Base-by-base conservation (phyloP, 1,140 invertebrate species). In the Globodera ellingtonae region DNA sequence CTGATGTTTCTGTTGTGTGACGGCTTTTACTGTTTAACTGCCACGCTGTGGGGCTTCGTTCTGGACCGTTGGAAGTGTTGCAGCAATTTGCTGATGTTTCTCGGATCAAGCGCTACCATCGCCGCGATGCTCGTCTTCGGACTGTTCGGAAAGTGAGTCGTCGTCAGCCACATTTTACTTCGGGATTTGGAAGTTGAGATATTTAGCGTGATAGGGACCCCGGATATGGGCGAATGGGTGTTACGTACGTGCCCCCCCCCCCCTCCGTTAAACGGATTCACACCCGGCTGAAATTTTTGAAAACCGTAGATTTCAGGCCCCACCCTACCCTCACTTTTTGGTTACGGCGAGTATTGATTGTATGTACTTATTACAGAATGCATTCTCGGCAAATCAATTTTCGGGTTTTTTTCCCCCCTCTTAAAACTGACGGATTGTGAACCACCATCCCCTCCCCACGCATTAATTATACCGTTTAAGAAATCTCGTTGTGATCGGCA, bases 1-100 rank as follows among this genome's bases (percentile, higher is more conserved):
- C 87, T 95, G 15, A 88, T 89, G 86, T 96, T 96, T 89, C 92
- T 96, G 15, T 93, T 95, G 66, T 95, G 94, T 86, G 94, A 94
- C 5, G 94, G 93, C 0, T 92, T 93, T 15, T 96, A 95, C 89
- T 77, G 75, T 1, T 67, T 94, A 0, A 93, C 93, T 0, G 94
- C 94, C 0, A 94, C 94, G 0, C 90, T 91, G 15, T 95, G 93
- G 93, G 94, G 94, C 44, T 56, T 87, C 15, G n/a, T 88, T 10
- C 74, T 88, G 66, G 87, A 88, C 77, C 79, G 78, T n/a, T 86
- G 81, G 83, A 59, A 87, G 70, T 87, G 85, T 47, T 87, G 85
- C 52, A 79, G 67, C 56, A 87, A 85, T 72, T 47, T 72, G 13
- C 75, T 89, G 44, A 86, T 89, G 83, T 62, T 89, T 2, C 85